These are phyloP conservation scores for Origma solitaria DNA, from an alignment of 2,113 vertebrate genomes.

Conservation along the genomic window DNA sequence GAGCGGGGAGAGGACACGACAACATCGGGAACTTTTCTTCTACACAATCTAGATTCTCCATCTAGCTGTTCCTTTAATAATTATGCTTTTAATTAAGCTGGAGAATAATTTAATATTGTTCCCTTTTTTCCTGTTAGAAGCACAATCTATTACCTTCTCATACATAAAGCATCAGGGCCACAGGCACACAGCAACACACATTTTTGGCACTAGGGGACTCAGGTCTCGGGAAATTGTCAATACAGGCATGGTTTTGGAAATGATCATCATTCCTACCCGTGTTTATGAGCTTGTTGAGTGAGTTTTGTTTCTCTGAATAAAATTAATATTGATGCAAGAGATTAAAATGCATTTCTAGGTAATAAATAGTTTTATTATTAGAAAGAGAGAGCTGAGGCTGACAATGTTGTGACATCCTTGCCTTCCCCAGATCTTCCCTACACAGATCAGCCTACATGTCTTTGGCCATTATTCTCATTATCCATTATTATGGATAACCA, in stretches of 20 bases:
- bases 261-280: accelerated
- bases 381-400: background rate
- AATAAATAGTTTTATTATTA: background rate
- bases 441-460: background rate
- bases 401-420: background rate
- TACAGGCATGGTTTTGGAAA: background rate
- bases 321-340: background rate
- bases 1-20: background rate
- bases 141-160: background rate
- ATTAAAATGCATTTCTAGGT: background rate
- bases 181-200: background rate
- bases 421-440: background rate
- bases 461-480: background rate
- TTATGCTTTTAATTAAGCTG: conserved; percentile 14
- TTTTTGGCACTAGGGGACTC: background rate
- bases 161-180: background rate
- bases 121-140: background rate
- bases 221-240: background rate
- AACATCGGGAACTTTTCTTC: background rate
- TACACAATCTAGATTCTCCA: background rate
- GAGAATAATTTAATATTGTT: conserved; percentile 3
- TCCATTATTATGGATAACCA: too few relatives aligned
- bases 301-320: background rate
- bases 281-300: background rate
- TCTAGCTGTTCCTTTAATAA: background rate